A percentile compares a stretch with the other conserved stretches of the same genome.
Conservation (phyloP, 2,888 invertebrate genomes). For the Iphiclides podalirius region DNA sequence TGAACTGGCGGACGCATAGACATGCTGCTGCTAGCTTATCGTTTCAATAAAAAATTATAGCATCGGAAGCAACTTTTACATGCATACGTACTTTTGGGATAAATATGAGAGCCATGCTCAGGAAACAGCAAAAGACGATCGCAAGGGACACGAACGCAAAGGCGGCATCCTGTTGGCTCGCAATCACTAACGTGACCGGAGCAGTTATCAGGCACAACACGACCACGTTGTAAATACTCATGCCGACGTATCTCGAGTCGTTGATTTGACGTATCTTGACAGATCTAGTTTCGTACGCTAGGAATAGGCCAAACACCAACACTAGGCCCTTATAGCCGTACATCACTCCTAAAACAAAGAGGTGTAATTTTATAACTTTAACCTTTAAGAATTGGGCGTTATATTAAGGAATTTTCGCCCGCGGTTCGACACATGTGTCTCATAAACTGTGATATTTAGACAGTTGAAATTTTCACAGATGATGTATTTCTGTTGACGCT, state of each 20-base stretch:
- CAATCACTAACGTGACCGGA: slow-evolving; percentile 97
- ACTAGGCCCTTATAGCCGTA: slow-evolving; percentile 98
- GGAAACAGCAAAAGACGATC: slow-evolving; percentile 98
- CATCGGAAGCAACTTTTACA: no score
- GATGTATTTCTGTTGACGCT: no score
- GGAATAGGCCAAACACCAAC: slow-evolving; percentile 96
- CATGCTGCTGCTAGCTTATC: no score
- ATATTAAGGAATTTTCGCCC: no score
- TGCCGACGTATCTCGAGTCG: slow-evolving; percentile 98
- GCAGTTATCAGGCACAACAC: slow-evolving; percentile 98
- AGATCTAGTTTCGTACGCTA: slow-evolving; percentile 98
- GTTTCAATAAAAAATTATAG: no score
- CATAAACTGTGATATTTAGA: no score
- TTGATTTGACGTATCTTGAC: slow-evolving; percentile 98
- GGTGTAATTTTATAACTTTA: no score
- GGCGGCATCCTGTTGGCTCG: slow-evolving; percentile 98
- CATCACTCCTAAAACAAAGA: slow-evolving; percentile 86
- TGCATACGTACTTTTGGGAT: slow-evolving; percentile 90
- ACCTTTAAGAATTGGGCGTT: no score
- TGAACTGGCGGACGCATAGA: no score
- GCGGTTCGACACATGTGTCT: no score
- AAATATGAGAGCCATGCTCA: slow-evolving; percentile 99
- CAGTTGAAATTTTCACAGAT: no score
- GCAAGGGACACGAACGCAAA: slow-evolving; percentile 98
- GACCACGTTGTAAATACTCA: slow-evolving; percentile 99